phyloP scores from a whole-genome alignment of 1,140 invertebrate species.

The Calliopsis andreniformis region DNA sequence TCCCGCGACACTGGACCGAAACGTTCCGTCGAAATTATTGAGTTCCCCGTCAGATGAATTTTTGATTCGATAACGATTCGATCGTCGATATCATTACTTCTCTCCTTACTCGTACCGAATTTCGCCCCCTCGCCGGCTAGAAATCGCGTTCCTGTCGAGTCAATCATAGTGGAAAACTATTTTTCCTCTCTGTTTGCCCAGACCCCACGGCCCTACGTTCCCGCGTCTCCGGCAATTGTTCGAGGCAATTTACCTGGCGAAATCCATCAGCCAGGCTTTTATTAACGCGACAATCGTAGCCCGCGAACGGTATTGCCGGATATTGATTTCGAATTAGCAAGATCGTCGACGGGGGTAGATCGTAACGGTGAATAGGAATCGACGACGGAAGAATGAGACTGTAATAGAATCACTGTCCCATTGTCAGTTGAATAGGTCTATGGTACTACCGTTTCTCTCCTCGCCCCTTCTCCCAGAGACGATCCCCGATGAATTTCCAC shows the following conservation, averaged over 20 bases:
- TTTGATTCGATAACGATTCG: conserved; percentile 55
- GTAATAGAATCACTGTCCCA: conserved; percentile 32
- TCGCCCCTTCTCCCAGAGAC: not conserved
- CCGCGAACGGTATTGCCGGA: conserved; percentile 68
- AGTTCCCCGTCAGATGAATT: conserved; percentile 47
- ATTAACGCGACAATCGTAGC: conserved; percentile 40
- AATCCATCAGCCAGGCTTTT: conserved; percentile 55
- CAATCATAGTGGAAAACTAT: conserved; percentile 67
- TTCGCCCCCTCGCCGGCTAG: not conserved
- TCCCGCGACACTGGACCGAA: not conserved
- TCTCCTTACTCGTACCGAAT: conserved; percentile 12
- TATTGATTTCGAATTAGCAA: conserved; percentile 76
- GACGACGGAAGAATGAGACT: conserved; percentile 19
- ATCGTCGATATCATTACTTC: conserved; percentile 41
- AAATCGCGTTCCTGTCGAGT: conserved; percentile 51
- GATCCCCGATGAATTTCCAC: conserved; percentile 1
- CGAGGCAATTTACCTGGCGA: conserved; percentile 63
- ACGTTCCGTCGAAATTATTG: conserved; percentile 35
- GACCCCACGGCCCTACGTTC: not conserved
- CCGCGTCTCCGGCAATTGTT: conserved; percentile 61
- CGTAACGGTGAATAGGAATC: conserved; percentile 13
- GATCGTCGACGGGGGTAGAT: conserved; percentile 52
- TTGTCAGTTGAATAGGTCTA: not conserved
- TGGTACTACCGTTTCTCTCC: not conserved
- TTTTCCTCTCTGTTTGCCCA: conserved; percentile 26